These are phyloP conservation scores for Buathra laborator DNA, from an alignment of 2,888 invertebrate species.

Conservation along the genomic window DNA sequence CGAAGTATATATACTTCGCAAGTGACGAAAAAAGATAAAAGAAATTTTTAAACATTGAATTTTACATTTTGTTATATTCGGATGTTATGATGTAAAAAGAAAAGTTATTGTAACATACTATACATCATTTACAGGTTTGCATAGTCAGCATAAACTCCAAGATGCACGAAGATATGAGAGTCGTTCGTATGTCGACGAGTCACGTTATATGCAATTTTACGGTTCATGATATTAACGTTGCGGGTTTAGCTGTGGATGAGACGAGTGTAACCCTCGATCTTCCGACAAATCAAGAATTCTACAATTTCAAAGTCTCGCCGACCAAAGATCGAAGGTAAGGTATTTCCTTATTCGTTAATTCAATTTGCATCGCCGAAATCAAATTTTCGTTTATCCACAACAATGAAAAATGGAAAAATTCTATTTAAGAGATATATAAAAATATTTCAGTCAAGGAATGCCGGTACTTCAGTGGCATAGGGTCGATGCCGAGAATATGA, in stretches of 20 bases:
- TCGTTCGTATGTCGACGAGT: constrained; percentile 88
- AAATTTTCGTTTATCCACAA: neutral
- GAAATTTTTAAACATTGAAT: no score
- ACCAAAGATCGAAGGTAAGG: constrained; percentile 84
- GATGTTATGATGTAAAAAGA: neutral
- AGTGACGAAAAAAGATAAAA: no score
- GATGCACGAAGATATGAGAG: constrained; percentile 89
- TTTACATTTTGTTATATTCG: no score
- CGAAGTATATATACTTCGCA: no score
- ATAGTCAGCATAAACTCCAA: constrained; percentile 89
- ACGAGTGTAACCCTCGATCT: constrained; percentile 80
- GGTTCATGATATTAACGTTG: constrained; percentile 86
- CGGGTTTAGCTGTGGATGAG: constrained; percentile 86
- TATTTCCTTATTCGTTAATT: neutral
- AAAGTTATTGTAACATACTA: neutral
- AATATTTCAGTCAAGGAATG: constrained; percentile 75
- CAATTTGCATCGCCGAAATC: neutral
- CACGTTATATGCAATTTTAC: constrained; percentile 89
- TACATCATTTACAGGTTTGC: constrained; percentile 86
- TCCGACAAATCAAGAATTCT: constrained; percentile 82
- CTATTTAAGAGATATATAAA: neutral
- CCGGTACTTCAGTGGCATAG: constrained; percentile 82
- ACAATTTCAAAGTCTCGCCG: constrained; percentile 84
- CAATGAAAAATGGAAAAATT: constrained; percentile 1
- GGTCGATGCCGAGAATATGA: constrained; percentile 70